A percentile compares a stretch with the other conserved stretches of the same genome.
phyloP scores from a whole-genome alignment of 2,113 vertebrate species.

The Sceloporus tristichus region DNA sequence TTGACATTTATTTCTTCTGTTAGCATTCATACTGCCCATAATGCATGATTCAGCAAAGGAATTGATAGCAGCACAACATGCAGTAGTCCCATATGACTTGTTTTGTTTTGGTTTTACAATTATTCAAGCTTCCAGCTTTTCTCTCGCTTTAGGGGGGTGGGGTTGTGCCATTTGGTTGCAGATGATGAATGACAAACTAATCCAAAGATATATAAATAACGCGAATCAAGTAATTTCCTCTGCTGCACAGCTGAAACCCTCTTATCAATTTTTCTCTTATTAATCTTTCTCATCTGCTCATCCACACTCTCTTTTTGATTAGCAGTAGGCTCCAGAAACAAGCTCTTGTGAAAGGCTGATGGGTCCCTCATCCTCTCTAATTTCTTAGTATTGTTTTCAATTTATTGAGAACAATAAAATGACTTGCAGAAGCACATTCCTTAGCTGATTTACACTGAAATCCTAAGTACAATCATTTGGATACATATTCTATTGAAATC shows the following conservation, averaged over 20 bases:
- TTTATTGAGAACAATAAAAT: neutral
- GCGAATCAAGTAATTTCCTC: neutral
- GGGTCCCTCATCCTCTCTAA: neutral
- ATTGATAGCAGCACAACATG: slow-evolving; percentile 54
- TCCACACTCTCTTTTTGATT: neutral
- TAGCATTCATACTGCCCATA: slow-evolving; percentile 43
- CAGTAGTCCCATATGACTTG: slow-evolving; percentile 16
- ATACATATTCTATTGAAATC: neutral
- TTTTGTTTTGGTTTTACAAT: slow-evolving; percentile 16
- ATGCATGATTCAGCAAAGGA: slow-evolving; percentile 29
- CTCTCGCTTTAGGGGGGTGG: neutral
- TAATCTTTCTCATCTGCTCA: neutral
- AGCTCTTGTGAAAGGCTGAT: neutral
- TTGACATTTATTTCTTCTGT: slow-evolving; percentile 53
- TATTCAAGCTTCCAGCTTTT: neutral
- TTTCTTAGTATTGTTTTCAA: neutral
- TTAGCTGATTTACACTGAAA: neutral
- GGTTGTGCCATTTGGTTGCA: neutral
- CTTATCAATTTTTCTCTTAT: neutral
- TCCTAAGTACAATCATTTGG: neutral
- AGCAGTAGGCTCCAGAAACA: neutral
- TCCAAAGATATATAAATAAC: neutral
- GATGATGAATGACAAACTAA: neutral
- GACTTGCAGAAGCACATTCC: neutral
- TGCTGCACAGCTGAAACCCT: neutral